A percentile compares a stretch with the other conserved stretches of the same genome.
Evolutionary conservation across 2,113 vertebrate genomes (phyloP).

Genomic region (Ranitomeya variabilis): DNA sequence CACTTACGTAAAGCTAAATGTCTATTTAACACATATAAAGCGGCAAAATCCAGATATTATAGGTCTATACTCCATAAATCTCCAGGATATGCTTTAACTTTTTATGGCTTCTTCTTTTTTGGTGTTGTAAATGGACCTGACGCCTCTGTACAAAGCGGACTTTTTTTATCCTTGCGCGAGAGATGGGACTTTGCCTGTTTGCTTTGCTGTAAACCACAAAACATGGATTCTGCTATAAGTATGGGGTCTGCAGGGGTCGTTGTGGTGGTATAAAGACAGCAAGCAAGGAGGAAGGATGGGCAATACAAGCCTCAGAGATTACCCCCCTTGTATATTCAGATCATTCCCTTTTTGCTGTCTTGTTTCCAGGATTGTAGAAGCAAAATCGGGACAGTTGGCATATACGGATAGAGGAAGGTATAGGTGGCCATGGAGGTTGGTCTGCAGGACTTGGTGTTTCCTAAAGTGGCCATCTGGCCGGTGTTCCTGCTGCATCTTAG

Average conservation of each 20-base stretch:
- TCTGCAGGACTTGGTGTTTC: too few species aligned
- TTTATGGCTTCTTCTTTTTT: background rate
- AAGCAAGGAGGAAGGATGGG: background rate
- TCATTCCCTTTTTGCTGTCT: too few species aligned
- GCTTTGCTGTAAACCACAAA: background rate
- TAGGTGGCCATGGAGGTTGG: too few species aligned
- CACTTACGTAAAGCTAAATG: conserved; percentile 33
- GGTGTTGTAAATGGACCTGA: background rate
- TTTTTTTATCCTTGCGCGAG: background rate
- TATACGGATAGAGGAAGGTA: too few species aligned
- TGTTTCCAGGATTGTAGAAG: too few species aligned
- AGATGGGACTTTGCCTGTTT: background rate
- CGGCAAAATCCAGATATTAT: conserved; percentile 32
- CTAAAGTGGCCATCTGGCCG: too few species aligned
- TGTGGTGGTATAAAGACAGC: background rate
- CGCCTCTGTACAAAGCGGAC: background rate
- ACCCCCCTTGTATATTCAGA: background rate
- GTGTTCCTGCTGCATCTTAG: too few species aligned
- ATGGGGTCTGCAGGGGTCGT: background rate
- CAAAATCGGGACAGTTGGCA: too few species aligned
- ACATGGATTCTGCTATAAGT: background rate
- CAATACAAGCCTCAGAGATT: background rate
- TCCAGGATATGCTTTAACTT: conserved; percentile 7
- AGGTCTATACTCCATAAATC: background rate
- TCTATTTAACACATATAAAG: conserved; percentile 45